Evolutionary conservation across 2,113 vertebrate genomes (phyloP).

Genomic region (Telmatochromis sp.): DNA sequence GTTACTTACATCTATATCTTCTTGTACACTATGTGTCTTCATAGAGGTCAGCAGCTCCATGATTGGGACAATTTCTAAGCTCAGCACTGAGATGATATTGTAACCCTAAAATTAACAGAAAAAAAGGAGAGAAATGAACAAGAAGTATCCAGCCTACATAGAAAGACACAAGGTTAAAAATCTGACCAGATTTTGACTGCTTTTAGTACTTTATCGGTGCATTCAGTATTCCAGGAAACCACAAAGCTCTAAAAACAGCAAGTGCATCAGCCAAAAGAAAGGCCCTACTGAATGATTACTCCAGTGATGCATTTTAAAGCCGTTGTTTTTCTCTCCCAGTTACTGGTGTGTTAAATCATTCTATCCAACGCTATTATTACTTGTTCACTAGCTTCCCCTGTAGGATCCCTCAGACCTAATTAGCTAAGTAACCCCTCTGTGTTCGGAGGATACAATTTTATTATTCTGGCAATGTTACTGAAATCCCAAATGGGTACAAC

Average conservation of each 20-base stretch:
- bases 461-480: not conserved
- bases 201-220: not conserved
- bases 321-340: not conserved
- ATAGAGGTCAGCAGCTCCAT: constrained; percentile 96
- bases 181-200: not conserved
- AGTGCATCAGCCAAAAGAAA: not conserved
- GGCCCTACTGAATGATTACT: not conserved
- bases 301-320: not conserved
- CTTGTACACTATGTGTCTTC: constrained; percentile 89
- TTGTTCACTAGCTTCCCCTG: not conserved
- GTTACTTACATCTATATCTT: constrained; percentile 87
- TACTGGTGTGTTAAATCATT: not conserved
- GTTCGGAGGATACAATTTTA: not conserved
- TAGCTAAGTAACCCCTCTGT: not conserved
- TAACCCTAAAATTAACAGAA: constrained; percentile 74
- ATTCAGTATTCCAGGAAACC: not conserved
- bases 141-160: fast-evolving
- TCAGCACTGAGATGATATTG: constrained; percentile 91
- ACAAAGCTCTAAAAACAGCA: not conserved
- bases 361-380: not conserved
- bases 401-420: not conserved
- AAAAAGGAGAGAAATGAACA: not conserved
- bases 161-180: not conserved
- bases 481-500: not conserved
- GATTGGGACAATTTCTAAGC: constrained; percentile 89